phyloP scores from a whole-genome alignment of 92 coral and sea anemone species.

The Meandrina meandrites region DNA sequence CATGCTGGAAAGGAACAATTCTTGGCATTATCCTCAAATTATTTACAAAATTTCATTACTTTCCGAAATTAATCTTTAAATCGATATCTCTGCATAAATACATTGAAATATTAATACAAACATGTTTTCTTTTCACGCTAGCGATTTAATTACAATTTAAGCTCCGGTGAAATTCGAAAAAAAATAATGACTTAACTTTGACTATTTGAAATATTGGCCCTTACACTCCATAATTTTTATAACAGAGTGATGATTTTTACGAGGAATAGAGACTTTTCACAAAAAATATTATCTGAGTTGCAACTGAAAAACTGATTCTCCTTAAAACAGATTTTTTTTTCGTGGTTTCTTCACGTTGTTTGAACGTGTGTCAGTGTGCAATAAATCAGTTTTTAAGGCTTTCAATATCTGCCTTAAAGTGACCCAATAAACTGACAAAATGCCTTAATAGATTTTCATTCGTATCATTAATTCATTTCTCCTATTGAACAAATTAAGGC shows the following conservation, averaged over 20 bases:
- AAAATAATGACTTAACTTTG: background rate
- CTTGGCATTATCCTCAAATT: too few species aligned
- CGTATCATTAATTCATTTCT: background rate
- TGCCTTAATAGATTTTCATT: background rate
- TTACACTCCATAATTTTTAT: too few species aligned
- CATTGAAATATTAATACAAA: background rate
- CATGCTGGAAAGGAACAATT: too few species aligned
- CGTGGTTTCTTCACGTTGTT: too few species aligned
- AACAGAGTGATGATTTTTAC: background rate
- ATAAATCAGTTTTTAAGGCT: background rate
- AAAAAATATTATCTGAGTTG: background rate
- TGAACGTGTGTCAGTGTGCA: background rate
- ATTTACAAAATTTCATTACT: background rate
- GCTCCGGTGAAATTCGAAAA: background rate
- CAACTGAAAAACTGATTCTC: background rate
- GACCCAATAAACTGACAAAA: background rate
- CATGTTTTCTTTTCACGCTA: background rate
- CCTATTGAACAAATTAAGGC: background rate
- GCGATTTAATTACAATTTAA: constrained; percentile 10
- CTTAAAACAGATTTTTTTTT: background rate
- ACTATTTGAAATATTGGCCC: background rate
- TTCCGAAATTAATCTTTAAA: background rate
- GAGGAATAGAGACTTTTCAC: background rate
- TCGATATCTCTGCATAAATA: background rate
- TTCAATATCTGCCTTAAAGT: background rate